Percentiles rank a stretch among this genome's conserved stretches.
phyloP scores from a whole-genome alignment of 1,140 invertebrate genomes.

The Adelges cooleyi region DNA sequence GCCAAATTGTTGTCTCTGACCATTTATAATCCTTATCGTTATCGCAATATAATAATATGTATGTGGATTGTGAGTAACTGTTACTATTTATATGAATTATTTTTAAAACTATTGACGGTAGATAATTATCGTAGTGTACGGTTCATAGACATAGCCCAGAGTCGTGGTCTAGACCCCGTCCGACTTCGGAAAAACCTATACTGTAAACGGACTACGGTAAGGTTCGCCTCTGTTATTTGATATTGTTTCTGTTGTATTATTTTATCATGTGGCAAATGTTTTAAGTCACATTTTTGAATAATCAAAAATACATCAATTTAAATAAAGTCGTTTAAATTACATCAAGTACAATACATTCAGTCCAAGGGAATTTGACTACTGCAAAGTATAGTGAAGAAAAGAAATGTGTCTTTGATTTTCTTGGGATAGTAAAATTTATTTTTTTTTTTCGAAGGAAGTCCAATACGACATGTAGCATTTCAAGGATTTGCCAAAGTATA shows the following conservation, averaged over 20 bases:
- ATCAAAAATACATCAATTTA: no score
- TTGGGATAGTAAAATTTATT: constrained; percentile 17
- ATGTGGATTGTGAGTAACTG: background rate
- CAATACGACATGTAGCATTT: constrained; percentile 29
- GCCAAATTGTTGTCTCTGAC: background rate
- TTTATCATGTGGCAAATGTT: no score
- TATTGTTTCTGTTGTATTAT: no score
- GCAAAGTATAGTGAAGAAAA: background rate
- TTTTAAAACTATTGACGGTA: no score
- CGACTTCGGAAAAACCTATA: no score
- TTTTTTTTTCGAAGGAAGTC: constrained; percentile 31
- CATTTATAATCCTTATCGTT: background rate
- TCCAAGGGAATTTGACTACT: no score
- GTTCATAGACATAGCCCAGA: no score
- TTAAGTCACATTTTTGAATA: background rate
- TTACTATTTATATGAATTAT: background rate
- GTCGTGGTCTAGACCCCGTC: no score
- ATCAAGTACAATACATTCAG: no score
- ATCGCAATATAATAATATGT: background rate
- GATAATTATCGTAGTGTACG: no score
- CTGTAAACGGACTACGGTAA: background rate
- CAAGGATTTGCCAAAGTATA: constrained; percentile 18
- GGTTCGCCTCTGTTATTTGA: background rate
- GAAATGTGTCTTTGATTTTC: constrained; percentile 8
- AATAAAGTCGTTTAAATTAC: no score